Evolutionary conservation across 2,113 vertebrate genomes (phyloP).

Genomic region (Hemiscyllium ocellatum): DNA sequence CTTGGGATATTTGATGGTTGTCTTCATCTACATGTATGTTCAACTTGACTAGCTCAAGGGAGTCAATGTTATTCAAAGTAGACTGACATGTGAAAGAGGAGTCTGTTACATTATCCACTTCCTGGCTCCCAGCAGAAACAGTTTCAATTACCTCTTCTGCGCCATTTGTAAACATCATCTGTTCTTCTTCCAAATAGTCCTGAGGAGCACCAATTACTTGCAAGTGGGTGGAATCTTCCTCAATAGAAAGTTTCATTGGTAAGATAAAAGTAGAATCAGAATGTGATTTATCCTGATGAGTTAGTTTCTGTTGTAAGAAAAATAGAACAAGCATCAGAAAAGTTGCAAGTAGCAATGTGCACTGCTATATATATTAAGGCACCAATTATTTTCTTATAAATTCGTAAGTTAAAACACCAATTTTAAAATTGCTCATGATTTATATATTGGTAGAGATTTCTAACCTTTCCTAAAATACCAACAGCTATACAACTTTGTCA

Average conservation of each 20-base stretch:
- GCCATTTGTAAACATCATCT: background rate
- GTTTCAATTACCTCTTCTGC: background rate
- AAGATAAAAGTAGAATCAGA: background rate
- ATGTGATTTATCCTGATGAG: background rate
- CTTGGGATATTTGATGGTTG: background rate
- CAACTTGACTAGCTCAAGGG: background rate
- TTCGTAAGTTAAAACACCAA: no score
- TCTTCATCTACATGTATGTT: conserved; percentile 2
- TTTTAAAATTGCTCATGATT: background rate
- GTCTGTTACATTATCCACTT: background rate
- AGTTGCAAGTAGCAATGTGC: background rate
- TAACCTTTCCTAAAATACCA: background rate
- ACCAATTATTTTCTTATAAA: background rate
- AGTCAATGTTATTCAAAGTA: conserved; percentile 4
- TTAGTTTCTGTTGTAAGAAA: background rate
- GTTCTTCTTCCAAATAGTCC: background rate
- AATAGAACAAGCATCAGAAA: background rate
- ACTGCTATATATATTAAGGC: background rate
- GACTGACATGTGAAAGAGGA: background rate
- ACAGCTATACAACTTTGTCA: background rate
- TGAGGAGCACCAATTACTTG: conserved; percentile 16
- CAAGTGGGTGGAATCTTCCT: background rate
- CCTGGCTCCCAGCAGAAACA: background rate
- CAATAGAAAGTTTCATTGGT: background rate
- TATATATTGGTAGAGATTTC: background rate